Evolutionary conservation across 2,797 vertebrate species (phyloP).

Genomic region (Poeciliopsis infans): DNA sequence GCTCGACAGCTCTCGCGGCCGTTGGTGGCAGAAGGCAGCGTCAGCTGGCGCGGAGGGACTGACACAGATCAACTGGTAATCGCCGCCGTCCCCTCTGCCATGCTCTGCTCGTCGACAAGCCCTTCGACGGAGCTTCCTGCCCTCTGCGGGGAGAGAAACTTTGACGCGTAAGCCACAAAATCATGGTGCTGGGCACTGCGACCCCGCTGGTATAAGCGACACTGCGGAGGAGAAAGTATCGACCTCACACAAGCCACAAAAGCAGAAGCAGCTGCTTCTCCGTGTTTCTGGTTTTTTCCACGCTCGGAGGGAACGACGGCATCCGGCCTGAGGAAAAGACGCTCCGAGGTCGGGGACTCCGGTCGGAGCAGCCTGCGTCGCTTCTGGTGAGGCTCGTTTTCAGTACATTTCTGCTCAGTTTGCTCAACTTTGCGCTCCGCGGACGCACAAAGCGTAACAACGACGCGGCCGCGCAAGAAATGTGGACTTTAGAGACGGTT

Average conservation of each 20-base stretch:
- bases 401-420: conserved; percentile 7
- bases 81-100: conserved; percentile 54
- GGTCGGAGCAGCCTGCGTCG: conserved; percentile 72
- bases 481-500: conserved; percentile 55
- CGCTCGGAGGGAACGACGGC: conserved; percentile 73
- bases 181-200: conserved; percentile 41
- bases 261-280: conserved; percentile 45
- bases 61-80: conserved; percentile 56
- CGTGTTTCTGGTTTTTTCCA: conserved; percentile 25
- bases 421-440: conserved; percentile 4
- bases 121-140: conserved; percentile 25
- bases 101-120: conserved; percentile 36
- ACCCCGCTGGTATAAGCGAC: conserved; percentile 56
- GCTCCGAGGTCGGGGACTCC: conserved; percentile 80
- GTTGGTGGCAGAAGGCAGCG: conserved; percentile 54
- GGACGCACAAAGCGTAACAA: neutral
- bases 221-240: conserved; percentile 51
- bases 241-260: conserved; percentile 53
- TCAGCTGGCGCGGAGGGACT: conserved; percentile 54
- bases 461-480: conserved; percentile 17
- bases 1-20: conserved; percentile 36
- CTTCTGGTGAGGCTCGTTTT: conserved; percentile 74
- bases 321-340: conserved; percentile 79
- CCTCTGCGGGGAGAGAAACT: conserved; percentile 47
- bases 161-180: conserved; percentile 24